A percentile compares a stretch with the other conserved stretches of the same genome.
Evolutionary conservation across 1,140 invertebrate species (phyloP).

Genomic region (Procambarus virginalis): DNA sequence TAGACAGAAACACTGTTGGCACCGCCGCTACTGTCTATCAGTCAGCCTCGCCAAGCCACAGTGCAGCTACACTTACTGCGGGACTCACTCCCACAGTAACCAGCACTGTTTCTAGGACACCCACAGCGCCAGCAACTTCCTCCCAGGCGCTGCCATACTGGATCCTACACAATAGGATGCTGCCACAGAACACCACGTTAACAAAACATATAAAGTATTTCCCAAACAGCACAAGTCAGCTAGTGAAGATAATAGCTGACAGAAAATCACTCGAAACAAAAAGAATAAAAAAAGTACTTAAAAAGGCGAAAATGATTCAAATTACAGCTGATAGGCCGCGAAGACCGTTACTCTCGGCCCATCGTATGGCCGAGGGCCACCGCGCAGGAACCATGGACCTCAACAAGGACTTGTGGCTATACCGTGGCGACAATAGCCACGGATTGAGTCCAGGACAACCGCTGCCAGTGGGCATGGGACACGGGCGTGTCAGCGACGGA

Average conservation of each 20-base stretch:
- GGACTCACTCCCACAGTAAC: no score
- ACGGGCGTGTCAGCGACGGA: conserved; percentile 36
- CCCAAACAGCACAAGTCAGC: no score
- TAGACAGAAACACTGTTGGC: not conserved
- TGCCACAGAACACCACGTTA: not conserved
- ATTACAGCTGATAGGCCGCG: not conserved
- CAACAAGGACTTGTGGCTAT: conserved; percentile 57
- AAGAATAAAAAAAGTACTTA: not conserved
- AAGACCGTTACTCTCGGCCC: not conserved
- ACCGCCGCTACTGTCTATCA: no score
- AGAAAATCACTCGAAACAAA: no score
- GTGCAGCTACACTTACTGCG: not conserved
- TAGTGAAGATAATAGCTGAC: no score
- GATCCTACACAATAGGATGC: conserved; percentile 29
- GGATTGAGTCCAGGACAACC: conserved; percentile 33
- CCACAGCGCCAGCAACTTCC: not conserved
- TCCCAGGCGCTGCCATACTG: conserved; percentile 6
- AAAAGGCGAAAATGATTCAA: not conserved
- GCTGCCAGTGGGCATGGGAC: conserved; percentile 19
- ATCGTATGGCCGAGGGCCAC: not conserved
- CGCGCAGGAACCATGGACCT: not conserved
- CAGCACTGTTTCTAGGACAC: not conserved
- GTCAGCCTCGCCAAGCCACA: no score
- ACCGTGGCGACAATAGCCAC: conserved; percentile 29
- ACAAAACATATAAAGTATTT: no score